Evolutionary conservation across 2,888 invertebrate species (phyloP).

Genomic region (Cerastis rubricosa): DNA sequence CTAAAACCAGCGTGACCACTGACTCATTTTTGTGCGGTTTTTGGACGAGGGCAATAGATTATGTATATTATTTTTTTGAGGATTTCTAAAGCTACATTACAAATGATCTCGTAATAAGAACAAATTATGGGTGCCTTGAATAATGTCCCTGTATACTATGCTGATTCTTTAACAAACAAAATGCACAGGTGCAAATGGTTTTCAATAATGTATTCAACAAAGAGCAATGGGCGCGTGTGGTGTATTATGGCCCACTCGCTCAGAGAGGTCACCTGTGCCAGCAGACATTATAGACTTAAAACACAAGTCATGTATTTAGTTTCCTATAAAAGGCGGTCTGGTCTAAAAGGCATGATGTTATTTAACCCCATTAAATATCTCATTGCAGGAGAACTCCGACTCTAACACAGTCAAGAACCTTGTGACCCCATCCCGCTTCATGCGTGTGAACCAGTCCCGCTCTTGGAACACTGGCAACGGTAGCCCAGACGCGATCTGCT

Average conservation of each 20-base stretch:
- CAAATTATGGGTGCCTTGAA: background rate
- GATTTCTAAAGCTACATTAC: background rate
- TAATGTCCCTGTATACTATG: background rate
- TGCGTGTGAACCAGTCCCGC: constrained; percentile 96
- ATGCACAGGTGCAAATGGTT: background rate
- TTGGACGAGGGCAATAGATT: background rate
- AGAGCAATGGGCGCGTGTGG: background rate
- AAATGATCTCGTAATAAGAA: background rate
- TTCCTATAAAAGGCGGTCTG: background rate
- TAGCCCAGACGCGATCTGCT: constrained; percentile 98
- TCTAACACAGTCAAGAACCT: constrained; percentile 94
- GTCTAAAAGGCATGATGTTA: background rate
- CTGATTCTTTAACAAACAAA: background rate
- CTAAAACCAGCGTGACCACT: background rate
- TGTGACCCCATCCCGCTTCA: constrained; percentile 97
- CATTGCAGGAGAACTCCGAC: constrained; percentile 92
- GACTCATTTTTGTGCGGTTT: background rate
- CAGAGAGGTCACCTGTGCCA: background rate
- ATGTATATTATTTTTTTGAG: background rate
- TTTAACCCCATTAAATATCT: background rate
- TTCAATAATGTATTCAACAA: background rate
- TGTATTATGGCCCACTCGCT: background rate
- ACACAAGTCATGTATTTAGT: background rate
- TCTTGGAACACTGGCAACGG: constrained; percentile 99
- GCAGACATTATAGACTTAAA: background rate